Percentiles rank a stretch among this genome's conserved stretches.
phyloP scores from a whole-genome alignment of 2,797 vertebrate species.

The Phyllotis vaccarum region DNA sequence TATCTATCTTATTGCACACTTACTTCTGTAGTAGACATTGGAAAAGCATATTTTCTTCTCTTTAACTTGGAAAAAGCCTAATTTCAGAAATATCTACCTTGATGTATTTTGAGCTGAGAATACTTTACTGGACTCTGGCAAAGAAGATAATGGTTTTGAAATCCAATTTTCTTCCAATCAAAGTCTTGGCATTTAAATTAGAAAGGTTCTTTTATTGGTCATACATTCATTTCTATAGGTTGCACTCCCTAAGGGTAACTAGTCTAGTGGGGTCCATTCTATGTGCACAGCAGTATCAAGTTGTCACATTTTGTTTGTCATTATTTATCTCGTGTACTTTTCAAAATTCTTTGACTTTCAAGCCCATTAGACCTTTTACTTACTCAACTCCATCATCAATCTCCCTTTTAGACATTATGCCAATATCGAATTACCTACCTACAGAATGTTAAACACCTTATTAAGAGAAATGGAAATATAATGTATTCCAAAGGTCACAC shows the following conservation, averaged over 20 bases:
- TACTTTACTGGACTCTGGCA: background rate
- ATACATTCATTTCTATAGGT: slow-evolving; percentile 34
- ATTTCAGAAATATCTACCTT: slow-evolving; percentile 54
- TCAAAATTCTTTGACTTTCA: slow-evolving; percentile 79
- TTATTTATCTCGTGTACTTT: slow-evolving; percentile 64
- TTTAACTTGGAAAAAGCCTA: slow-evolving; percentile 45
- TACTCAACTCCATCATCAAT: slow-evolving; percentile 72
- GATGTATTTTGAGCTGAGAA: slow-evolving; percentile 52
- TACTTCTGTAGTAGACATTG: slow-evolving; percentile 13
- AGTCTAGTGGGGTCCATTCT: slow-evolving; percentile 45
- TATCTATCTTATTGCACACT: slow-evolving; percentile 47
- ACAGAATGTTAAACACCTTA: slow-evolving; percentile 63
- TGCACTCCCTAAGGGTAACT: background rate
- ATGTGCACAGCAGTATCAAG: background rate
- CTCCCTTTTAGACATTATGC: slow-evolving; percentile 72
- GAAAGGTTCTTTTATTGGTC: background rate
- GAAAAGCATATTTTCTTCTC: background rate
- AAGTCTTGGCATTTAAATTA: slow-evolving; percentile 52
- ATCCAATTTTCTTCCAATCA: slow-evolving; percentile 56
- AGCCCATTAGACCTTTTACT: slow-evolving; percentile 65
- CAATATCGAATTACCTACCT: slow-evolving; percentile 68
- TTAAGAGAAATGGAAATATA: slow-evolving; percentile 67
- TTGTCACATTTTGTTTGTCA: slow-evolving; percentile 72
- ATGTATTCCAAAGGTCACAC: slow-evolving; percentile 68
- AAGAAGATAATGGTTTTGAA: slow-evolving; percentile 51